Percentiles rank a stretch among this genome's conserved stretches.
Evolutionary conservation across 2,797 vertebrate species (phyloP).

Genomic region (Esox lucius): DNA sequence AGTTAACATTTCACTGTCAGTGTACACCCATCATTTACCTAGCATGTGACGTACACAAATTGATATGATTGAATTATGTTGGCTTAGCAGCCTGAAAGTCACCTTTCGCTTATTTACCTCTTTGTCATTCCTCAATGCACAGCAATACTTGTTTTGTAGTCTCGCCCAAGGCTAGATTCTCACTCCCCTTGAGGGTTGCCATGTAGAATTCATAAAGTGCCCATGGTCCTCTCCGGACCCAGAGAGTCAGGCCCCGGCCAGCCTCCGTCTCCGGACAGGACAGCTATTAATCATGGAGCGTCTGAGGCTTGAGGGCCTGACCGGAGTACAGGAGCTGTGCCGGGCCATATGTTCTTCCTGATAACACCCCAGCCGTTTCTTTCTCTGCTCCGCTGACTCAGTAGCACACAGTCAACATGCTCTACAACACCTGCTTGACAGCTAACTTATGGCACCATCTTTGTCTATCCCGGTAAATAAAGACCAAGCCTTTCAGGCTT

Average conservation of each 20-base stretch:
- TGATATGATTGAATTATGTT: not conserved
- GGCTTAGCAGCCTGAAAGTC: constrained; percentile 26
- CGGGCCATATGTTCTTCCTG: constrained; percentile 19
- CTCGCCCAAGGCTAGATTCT: constrained; percentile 43
- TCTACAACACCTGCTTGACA: constrained; percentile 43
- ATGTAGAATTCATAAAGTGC: constrained; percentile 48
- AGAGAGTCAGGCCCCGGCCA: constrained; percentile 46
- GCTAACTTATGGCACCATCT: constrained; percentile 36
- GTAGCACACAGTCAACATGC: constrained; percentile 42
- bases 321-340: constrained; percentile 1
- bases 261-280: constrained; percentile 14
- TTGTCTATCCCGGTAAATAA: constrained; percentile 33
- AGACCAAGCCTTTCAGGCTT: constrained; percentile 19
- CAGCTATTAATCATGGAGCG: constrained; percentile 53
- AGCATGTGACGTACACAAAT: not conserved
- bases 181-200: constrained; percentile 33
- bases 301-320: constrained; percentile 35
- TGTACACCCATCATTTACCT: too few relatives aligned
- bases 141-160: constrained; percentile 36
- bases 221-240: constrained; percentile 35
- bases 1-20: not conserved
- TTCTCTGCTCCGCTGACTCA: constrained; percentile 31
- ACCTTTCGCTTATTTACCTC: constrained; percentile 34
- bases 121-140: constrained; percentile 33
- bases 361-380: constrained; percentile 16